These are phyloP conservation scores for Hirudo medicinalis DNA, from an alignment of 1,140 invertebrate genomes.

Conservation along the genomic window DNA sequence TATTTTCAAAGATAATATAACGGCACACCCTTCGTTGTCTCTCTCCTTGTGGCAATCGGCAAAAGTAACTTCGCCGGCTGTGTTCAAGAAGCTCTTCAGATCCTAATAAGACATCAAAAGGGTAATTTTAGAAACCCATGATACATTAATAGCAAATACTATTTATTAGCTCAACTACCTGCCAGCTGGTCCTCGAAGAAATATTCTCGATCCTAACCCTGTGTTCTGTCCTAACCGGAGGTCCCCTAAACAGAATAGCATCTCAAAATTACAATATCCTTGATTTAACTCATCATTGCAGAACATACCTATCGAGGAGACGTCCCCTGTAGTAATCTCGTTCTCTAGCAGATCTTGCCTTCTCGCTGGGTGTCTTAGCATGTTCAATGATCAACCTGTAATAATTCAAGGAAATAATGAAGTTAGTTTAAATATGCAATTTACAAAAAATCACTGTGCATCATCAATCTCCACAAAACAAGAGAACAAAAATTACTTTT, in stretches of 20 bases:
- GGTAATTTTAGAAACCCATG: too few species aligned
- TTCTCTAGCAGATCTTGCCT: slow-evolving; percentile 6
- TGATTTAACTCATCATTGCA: too few species aligned
- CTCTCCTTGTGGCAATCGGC: slow-evolving; percentile 94
- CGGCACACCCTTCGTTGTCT: slow-evolving; percentile 66
- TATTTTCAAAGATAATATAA: background rate
- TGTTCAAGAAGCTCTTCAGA: slow-evolving; percentile 90
- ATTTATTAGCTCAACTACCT: slow-evolving; percentile 9
- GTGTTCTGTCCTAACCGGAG: slow-evolving; percentile 13
- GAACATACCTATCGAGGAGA: background rate
- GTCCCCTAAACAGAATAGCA: background rate
- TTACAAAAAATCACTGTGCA: background rate
- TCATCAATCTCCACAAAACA: slow-evolving; percentile 39
- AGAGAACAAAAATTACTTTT: slow-evolving; percentile 78
- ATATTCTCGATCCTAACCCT: slow-evolving; percentile 17
- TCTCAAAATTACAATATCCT: background rate
- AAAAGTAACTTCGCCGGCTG: slow-evolving; percentile 95
- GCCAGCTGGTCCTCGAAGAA: slow-evolving; percentile 16
- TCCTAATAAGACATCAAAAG: background rate
- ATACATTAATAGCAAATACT: background rate
- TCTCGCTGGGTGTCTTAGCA: slow-evolving; percentile 4
- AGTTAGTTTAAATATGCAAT: background rate
- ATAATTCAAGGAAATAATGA: too few species aligned
- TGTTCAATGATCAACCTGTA: background rate
- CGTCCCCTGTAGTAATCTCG: slow-evolving; percentile 9